These are phyloP conservation scores for Halcyon smyrnensis DNA, from an alignment of 2,797 vertebrate genomes.

Conservation along the genomic window DNA sequence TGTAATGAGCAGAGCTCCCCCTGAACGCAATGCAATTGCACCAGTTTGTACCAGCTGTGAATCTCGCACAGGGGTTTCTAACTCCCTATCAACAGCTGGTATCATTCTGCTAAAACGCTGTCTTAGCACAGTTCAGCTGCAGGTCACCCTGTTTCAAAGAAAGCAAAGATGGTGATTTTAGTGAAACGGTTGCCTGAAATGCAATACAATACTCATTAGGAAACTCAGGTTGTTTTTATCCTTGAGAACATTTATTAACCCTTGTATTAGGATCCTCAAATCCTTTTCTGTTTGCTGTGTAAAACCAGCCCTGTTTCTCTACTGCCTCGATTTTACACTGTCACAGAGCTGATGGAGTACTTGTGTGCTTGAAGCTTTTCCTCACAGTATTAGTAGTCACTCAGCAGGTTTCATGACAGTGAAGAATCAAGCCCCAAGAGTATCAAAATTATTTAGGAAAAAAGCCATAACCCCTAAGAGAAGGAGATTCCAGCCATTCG, in stretches of 20 bases:
- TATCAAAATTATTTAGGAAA: background rate
- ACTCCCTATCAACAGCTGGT: background rate
- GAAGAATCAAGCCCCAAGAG: background rate
- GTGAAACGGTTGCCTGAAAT: background rate
- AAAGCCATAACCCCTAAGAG: background rate
- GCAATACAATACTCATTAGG: conserved; percentile 3
- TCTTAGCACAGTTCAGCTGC: conserved; percentile 22
- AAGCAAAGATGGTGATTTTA: conserved; percentile 2
- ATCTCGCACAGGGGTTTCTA: background rate
- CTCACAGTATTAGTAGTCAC: background rate
- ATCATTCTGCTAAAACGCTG: conserved; percentile 22
- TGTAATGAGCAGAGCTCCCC: background rate
- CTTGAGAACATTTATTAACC: background rate
- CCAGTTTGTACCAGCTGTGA: background rate
- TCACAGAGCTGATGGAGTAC: background rate
- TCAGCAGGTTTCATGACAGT: background rate
- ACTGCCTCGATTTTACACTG: background rate
- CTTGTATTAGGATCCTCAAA: background rate
- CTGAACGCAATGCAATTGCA: background rate
- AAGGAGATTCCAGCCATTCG: background rate
- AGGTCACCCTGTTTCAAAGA: conserved; percentile 40
- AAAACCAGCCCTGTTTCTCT: background rate
- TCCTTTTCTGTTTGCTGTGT: background rate
- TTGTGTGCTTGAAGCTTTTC: background rate
- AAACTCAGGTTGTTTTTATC: background rate